Percentiles rank a stretch among this genome's conserved stretches.
These are phyloP conservation scores for Portevinia maculata DNA, from an alignment of 2,888 invertebrate genomes.

Conservation along the genomic window DNA sequence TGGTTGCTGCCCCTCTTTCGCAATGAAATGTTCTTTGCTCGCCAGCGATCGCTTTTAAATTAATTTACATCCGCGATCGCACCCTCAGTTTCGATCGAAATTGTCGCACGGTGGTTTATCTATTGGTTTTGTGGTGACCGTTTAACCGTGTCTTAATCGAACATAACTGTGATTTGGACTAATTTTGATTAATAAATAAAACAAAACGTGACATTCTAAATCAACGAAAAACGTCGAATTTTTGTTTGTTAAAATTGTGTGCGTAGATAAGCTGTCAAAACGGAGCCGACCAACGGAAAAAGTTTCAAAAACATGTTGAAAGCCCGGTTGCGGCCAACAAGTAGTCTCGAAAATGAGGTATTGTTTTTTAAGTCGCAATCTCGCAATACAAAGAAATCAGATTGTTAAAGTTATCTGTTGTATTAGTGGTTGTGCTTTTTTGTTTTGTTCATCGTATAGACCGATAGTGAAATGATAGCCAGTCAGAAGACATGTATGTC, in stretches of 20 bases:
- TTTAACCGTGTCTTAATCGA: not conserved
- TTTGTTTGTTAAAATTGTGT: slow-evolving; percentile 14
- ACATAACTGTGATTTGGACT: slow-evolving; percentile 13
- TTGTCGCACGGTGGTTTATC: slow-evolving; percentile 45
- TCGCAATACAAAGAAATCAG: not conserved
- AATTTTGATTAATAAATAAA: not conserved
- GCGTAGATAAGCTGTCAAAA: slow-evolving; percentile 75
- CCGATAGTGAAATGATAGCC: not conserved
- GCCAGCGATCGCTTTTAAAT: slow-evolving; percentile 76
- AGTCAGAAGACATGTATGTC: not conserved
- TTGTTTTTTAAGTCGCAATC: slow-evolving; percentile 31
- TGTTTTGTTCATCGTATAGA: not conserved
- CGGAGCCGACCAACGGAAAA: slow-evolving; percentile 77
- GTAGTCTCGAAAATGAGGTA: slow-evolving; percentile 80
- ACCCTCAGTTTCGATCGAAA: slow-evolving; percentile 66
- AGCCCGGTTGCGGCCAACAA: slow-evolving; percentile 79
- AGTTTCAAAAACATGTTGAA: slow-evolving; percentile 81
- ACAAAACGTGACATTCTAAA: slow-evolving; percentile 5
- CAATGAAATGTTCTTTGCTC: not conserved
- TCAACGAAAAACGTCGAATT: slow-evolving; percentile 11
- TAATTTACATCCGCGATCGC: slow-evolving; percentile 73
- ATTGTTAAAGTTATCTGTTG: not conserved
- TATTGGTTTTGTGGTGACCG: not conserved
- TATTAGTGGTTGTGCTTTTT: slow-evolving; percentile 15
- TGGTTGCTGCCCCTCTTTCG: slow-evolving; percentile 32